Base-by-base conservation (phyloP, 2,113 vertebrate species). In the Taxidea taxus region DNA sequence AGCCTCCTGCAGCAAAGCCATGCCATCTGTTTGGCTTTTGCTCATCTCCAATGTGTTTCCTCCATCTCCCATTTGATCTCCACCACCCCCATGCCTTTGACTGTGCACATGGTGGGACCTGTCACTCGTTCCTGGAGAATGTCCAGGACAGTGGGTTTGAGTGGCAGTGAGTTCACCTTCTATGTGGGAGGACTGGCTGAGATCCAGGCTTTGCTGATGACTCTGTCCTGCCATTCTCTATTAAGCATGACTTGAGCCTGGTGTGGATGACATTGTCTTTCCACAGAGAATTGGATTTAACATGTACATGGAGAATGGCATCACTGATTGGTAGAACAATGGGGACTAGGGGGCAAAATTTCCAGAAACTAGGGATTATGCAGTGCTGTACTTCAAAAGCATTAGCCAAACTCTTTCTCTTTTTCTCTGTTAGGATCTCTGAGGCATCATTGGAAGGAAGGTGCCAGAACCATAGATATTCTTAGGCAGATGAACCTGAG, bases 11-110 rank as follows among this genome's bases (percentile, higher is more conserved):
- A 34, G 87, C 0, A 42, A 95, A 70, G 81, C 89, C 49, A 13
- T 34, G 56, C 92, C 92, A 93, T 98, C 94, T 98, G 96, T 87
- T 92, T 94, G 87, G 90, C 70, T 92, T 96, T 96, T 77, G 54
- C 77, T 70, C 23, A 21, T 82, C 64, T 31, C 85, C 34, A 1
- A 44, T 60, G 10, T 83, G 51, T 78, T 96, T 92, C 83, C 93
- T 87, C 74, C 47, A 42, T 86, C 34, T 96, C 47, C 56, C 51
- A 64, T 39, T 49, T 5, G 25, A n/a, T 90, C 58, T 68, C 25
- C 47, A 75, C 56, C 1, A 8, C 27, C 56, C 68, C 80, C 23
- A 14, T n/a, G 87, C 84, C 70, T 93, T 95, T 87, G 47, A 31
- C 68, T 95, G 37, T 60, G 34, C 96, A 82, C 89, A 82, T 96